These are phyloP conservation scores for Tenthredo mesomela DNA, from an alignment of 2,888 invertebrate species.

Conservation along the genomic window DNA sequence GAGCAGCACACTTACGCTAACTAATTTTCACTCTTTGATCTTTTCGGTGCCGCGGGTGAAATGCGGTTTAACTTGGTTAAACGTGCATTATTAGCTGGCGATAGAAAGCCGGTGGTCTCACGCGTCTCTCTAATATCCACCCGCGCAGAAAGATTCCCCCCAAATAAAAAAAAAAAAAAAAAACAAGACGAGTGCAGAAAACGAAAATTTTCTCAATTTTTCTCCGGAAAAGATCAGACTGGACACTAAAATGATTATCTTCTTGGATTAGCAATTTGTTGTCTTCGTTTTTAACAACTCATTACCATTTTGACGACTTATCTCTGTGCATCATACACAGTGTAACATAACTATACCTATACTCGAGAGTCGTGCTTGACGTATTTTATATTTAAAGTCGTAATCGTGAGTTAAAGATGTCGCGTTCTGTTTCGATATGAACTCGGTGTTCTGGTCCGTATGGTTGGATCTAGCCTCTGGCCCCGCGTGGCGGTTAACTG, in stretches of 20 bases:
- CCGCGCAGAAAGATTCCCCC: background rate
- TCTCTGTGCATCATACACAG: no score
- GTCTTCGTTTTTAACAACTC: background rate
- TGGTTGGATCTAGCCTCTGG: slow-evolving; percentile 27
- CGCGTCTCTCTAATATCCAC: background rate
- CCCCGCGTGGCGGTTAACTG: background rate
- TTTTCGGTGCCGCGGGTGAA: slow-evolving; percentile 24
- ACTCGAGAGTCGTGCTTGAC: background rate
- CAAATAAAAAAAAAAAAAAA: no score
- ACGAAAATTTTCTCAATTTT: background rate
- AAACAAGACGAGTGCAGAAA: background rate
- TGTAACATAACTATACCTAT: no score
- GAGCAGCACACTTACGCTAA: slow-evolving; percentile 47
- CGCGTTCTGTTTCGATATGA: slow-evolving; percentile 36
- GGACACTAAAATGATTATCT: background rate
- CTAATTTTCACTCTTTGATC: slow-evolving; percentile 48
- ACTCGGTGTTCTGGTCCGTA: slow-evolving; percentile 34
- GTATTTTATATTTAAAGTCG: slow-evolving; percentile 1
- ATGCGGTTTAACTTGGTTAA: slow-evolving; percentile 29
- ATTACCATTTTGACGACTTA: no score
- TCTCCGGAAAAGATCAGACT: background rate
- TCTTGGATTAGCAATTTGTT: background rate
- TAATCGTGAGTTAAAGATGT: slow-evolving; percentile 28
- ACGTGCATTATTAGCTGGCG: slow-evolving; percentile 27
- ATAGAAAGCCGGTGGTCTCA: slow-evolving; percentile 32